Evolutionary conservation across 2,888 invertebrate species (phyloP), one percentile per base, ranked within the genome.

Genomic region (Machimus atricapillus): DNA sequence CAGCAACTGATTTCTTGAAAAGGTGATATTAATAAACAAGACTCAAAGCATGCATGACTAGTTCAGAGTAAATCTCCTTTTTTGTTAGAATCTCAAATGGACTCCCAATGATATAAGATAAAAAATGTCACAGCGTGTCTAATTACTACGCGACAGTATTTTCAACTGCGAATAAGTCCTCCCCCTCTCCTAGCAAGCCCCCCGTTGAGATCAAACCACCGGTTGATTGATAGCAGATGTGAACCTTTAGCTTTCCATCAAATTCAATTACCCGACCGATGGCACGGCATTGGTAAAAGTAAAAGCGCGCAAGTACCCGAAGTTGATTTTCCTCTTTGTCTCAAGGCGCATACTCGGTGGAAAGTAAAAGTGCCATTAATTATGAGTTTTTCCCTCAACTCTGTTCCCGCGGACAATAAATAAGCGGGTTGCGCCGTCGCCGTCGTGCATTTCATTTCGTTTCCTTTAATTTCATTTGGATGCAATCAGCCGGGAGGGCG

Each of bases 301-400:
- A 66, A 66, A 66, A 66, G 66, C 27, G 27, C 52, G 23, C 14
- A 9, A 66, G 66, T 56, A 16, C 52, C 52, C 66, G 66, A 23
- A 23, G 66, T 3, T 8, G 52, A n/a, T 52, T 52, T 66, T 66
- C 66, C 66, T 52, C 52, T 66, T 66, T 66, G 66, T 66, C 23
- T 66, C 12, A 66, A 66, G 66, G 12, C 76, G 37, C n/a, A 27
- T 0, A 37, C 76, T 76, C 76, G 76, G 9, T 37, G n/a, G 76
- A 34, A 76, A 76, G 43, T 40, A 78, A 78, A 78, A 43, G 78
- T 78, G 78, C 23, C 23, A 78, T 78, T 40, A 78, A 78, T 78
- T 78, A 37, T 78, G 37, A 40, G 19, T 78, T 78, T 78, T 43
- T 78, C 66, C 66, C 66, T 66, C 66, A 66, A 66, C 66, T 66